phyloP scores from a whole-genome alignment of 1,140 invertebrate genomes.

The Pogonus chalceus region DNA sequence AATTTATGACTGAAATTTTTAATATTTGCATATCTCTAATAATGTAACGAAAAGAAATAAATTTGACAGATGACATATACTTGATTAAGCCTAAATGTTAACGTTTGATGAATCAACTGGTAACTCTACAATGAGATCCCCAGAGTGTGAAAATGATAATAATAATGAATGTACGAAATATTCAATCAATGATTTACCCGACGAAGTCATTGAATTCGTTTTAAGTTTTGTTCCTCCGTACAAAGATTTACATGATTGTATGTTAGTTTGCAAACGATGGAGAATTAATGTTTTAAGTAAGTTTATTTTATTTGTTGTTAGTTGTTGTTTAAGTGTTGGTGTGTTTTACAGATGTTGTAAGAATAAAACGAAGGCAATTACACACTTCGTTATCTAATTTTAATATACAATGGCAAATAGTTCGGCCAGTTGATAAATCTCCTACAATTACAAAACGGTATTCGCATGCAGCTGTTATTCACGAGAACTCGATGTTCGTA shows the following conservation, averaged over 20 bases:
- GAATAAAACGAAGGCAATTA: conserved; percentile 55
- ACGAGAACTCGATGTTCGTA: conserved; percentile 80
- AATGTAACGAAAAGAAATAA: neutral
- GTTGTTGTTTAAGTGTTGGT: conserved; percentile 11
- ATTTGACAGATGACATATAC: neutral
- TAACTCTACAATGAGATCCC: neutral
- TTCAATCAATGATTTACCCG: conserved; percentile 64
- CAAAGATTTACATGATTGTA: conserved; percentile 75
- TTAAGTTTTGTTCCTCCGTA: conserved; percentile 82
- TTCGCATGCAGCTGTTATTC: conserved; percentile 81
- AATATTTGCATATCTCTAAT: neutral
- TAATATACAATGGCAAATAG: conserved; percentile 56
- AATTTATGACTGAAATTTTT: no score
- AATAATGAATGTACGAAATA: neutral
- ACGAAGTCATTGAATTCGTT: conserved; percentile 89
- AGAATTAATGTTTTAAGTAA: conserved; percentile 68
- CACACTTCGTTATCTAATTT: conserved; percentile 56
- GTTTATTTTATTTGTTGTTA: conserved; percentile 27
- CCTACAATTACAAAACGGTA: conserved; percentile 78
- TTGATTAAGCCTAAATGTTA: neutral
- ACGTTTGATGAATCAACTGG: neutral
- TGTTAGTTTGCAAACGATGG: conserved; percentile 78
- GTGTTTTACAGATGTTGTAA: conserved; percentile 56
- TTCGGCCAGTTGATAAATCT: conserved; percentile 41
- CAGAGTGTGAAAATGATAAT: neutral